These are phyloP conservation scores for Gnathonemus echidnorhynchus DNA, from an alignment of 2,113 vertebrate species.

Conservation along the genomic window DNA sequence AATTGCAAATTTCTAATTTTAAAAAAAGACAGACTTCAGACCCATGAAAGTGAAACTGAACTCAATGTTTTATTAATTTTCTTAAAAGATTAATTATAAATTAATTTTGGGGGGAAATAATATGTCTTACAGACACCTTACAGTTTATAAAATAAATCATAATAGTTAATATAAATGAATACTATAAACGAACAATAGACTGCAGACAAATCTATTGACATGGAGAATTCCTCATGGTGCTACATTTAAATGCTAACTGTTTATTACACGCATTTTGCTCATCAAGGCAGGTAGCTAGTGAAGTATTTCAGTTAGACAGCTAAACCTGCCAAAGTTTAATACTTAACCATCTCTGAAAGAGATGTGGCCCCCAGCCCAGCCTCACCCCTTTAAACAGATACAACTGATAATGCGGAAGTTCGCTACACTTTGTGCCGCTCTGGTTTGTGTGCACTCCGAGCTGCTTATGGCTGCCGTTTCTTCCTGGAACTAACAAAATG, in stretches of 20 bases:
- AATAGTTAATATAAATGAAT: not conserved
- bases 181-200: not conserved
- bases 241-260: not conserved
- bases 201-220: not conserved
- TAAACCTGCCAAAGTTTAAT: not conserved
- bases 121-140: not conserved
- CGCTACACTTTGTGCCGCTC: not conserved
- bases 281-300: not conserved
- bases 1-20: not conserved
- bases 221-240: not conserved
- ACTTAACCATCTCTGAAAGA: not conserved
- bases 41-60: not conserved
- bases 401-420: not conserved
- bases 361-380: not conserved
- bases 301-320: not conserved
- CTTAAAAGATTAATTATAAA: not conserved
- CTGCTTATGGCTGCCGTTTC: not conserved
- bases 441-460: not conserved
- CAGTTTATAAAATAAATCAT: not conserved
- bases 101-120: not conserved
- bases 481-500: conserved; percentile 16
- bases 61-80: not conserved
- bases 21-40: not conserved
- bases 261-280: not conserved
- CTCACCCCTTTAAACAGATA: not conserved